Base-by-base conservation (phyloP, 2,797 vertebrate species). In the Cephalopachus bancanus region DNA sequence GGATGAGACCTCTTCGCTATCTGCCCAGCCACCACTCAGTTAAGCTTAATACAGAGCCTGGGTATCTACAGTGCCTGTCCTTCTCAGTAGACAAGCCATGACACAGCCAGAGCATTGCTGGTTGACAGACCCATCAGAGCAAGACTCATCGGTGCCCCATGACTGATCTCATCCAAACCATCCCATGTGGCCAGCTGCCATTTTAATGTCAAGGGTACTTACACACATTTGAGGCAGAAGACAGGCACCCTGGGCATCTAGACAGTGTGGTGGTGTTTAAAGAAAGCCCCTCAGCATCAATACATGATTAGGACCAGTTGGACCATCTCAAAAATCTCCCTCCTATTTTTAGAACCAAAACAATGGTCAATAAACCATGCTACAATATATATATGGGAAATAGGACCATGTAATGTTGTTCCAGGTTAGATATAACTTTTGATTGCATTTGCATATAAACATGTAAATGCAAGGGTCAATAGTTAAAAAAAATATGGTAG, bases 181-280 rank as follows among this genome's bases (percentile, higher is more conserved):
- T 12, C 7, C 7, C 5, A 20, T 19, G 2, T 28, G 20, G n/a
- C 51, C n/a, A 11, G 17, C 20, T 0, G 2, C 10, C 33, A 28
- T 69, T 62, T 74, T 20, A 8, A 10, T 57, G 22, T 11, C 12
- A 0, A 4, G 33, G 22, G 19, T 12, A 6, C 14, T 22, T 17
- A 4, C 1, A 5, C 15, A 37, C 7, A 5, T 4, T 6, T 5
- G 57, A 91, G n/a, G 22, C 57, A 53, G 16, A 84, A 28, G 8
- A 10, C 0, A 0, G 7, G 15, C 15, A 3, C 44, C 14, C 19
- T 44, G 75, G 64, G 30, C 22, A 62, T 17, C 20, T 10, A 30
- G 17, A 60, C 15, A 5, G 8, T 2, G 1, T 53, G 22, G 9
- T 26, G 9, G 7, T 10, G 1, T 33, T 28, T 49, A 44, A 53